These are phyloP conservation scores for Cataglyphis albicans DNA, from an alignment of 2,888 invertebrate genomes.

Conservation along the genomic window DNA sequence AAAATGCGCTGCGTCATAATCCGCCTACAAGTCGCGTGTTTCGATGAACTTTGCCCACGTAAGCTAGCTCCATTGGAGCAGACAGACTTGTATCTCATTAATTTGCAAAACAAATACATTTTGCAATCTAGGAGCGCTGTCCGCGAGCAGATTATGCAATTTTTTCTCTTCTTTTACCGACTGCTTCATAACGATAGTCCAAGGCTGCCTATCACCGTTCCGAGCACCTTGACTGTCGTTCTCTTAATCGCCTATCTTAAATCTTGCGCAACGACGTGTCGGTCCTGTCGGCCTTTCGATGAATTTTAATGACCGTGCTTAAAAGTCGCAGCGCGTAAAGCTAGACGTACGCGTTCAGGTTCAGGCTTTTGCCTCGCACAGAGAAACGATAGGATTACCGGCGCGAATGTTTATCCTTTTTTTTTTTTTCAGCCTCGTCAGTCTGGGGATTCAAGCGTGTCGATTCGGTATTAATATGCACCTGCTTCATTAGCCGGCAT, in stretches of 20 bases:
- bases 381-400: conserved; percentile 27
- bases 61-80: neutral
- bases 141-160: conserved; percentile 35
- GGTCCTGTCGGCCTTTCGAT: conserved; percentile 43
- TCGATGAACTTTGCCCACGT: neutral
- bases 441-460: conserved; percentile 16
- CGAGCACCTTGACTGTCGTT: conserved; percentile 40
- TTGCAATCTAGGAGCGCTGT: conserved; percentile 29
- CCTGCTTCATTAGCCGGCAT: conserved; percentile 36
- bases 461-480: conserved; percentile 42
- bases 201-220: neutral
- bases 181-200: conserved; percentile 23
- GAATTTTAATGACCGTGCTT: conserved; percentile 53
- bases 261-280: conserved; percentile 54
- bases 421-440: conserved; percentile 7
- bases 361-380: conserved; percentile 36
- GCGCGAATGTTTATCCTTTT: neutral
- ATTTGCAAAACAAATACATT: conserved; percentile 47
- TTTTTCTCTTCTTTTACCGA: conserved; percentile 12
- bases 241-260: conserved; percentile 51
- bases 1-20: neutral
- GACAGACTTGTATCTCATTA: conserved; percentile 17
- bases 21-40: conserved; percentile 3
- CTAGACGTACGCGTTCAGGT: conserved; percentile 36
- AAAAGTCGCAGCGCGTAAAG: conserved; percentile 39